Conservation (phyloP, 2,113 vertebrate genomes). For the Elanus axillaris region DNA sequence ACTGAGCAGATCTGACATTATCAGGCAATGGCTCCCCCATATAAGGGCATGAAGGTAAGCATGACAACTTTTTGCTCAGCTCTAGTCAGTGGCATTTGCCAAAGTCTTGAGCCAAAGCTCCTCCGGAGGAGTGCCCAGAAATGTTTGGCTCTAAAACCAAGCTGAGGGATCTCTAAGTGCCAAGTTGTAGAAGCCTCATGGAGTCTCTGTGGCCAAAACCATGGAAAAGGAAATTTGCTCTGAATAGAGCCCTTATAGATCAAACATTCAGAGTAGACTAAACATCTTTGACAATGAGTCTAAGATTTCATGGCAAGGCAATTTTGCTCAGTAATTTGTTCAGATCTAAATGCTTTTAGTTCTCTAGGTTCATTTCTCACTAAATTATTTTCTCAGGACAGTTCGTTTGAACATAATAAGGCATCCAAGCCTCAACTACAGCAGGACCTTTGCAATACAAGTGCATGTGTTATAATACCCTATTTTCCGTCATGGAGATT, state of each 20-base stretch:
- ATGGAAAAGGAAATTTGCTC: constrained; percentile 64
- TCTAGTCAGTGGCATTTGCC: constrained; percentile 37
- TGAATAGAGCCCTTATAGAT: constrained; percentile 63
- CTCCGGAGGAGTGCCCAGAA: constrained; percentile 38
- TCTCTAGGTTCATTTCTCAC: constrained; percentile 72
- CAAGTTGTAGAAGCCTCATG: not conserved
- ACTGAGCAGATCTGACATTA: not conserved
- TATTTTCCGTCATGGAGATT: constrained; percentile 63
- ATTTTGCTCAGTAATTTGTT: constrained; percentile 75
- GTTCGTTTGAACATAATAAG: constrained; percentile 67
- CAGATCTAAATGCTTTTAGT: constrained; percentile 64
- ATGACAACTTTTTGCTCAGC: not conserved
- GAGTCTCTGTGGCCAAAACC: constrained; percentile 25
- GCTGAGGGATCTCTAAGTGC: not conserved
- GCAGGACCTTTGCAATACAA: constrained; percentile 24
- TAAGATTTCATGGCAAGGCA: constrained; percentile 73
- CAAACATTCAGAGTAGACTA: constrained; percentile 68
- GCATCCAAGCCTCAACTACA: not conserved
- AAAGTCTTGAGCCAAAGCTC: constrained; percentile 45
- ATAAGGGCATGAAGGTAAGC: not conserved
- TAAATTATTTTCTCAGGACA: constrained; percentile 74
- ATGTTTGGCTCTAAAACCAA: constrained; percentile 2
- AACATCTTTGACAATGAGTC: constrained; percentile 73
- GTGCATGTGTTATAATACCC: constrained; percentile 46
- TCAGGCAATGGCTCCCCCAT: not conserved